Evolutionary conservation across 2,113 vertebrate genomes (phyloP).

Genomic region (Cyprinodon tularosa): DNA sequence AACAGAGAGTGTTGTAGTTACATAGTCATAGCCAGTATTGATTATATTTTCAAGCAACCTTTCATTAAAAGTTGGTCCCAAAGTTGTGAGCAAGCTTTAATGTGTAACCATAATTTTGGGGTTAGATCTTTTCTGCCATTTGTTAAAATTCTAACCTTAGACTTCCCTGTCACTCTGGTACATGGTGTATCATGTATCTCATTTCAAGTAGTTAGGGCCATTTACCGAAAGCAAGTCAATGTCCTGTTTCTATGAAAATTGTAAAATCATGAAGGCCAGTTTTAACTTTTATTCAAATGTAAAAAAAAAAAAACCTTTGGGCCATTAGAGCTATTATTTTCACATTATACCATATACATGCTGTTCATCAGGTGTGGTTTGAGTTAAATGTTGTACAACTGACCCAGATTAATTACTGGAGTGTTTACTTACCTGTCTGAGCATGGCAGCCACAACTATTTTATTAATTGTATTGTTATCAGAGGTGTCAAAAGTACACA

Average conservation of each 20-base stretch:
- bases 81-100: too few relatives aligned
- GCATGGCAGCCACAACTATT: not conserved
- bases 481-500: too few relatives aligned
- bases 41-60: too few relatives aligned
- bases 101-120: too few relatives aligned
- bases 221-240: not conserved
- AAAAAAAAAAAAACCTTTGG: too few relatives aligned
- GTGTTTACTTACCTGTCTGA: not conserved
- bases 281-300: too few relatives aligned
- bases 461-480: too few relatives aligned
- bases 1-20: too few relatives aligned
- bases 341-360: not conserved
- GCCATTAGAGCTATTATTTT: not conserved
- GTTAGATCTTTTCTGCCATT: not conserved
- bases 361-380: not conserved
- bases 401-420: not conserved
- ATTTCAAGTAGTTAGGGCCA: not conserved
- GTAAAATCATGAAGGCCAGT: too few relatives aligned
- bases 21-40: too few relatives aligned
- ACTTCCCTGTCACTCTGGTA: not conserved
- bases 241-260: too few relatives aligned
- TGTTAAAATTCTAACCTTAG: not conserved
- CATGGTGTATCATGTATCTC: not conserved
- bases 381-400: not conserved
- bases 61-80: too few relatives aligned